These are phyloP conservation scores for Thalassoma bifasciatum DNA, from an alignment of 2,113 vertebrate genomes.

Conservation along the genomic window DNA sequence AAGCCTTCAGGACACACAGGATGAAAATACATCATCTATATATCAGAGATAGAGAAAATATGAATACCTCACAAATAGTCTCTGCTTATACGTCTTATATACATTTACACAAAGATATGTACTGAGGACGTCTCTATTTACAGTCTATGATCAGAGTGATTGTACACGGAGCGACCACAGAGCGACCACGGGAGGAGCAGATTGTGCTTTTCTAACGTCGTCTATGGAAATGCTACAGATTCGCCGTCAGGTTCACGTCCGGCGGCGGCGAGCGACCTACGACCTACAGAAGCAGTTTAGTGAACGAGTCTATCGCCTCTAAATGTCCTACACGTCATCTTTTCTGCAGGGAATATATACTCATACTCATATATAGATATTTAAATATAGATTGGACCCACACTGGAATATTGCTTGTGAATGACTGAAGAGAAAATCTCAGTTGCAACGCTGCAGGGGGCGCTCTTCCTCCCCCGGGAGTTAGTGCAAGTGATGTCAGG, in stretches of 20 bases:
- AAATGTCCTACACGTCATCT: slow-evolving; percentile 40
- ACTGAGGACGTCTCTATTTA: slow-evolving; percentile 84
- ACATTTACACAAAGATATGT: slow-evolving; percentile 85
- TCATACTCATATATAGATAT: not conserved
- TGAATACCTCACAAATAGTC: slow-evolving; percentile 84
- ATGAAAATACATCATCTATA: slow-evolving; percentile 80
- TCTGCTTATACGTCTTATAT: slow-evolving; percentile 83
- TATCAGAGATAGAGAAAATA: slow-evolving; percentile 85
- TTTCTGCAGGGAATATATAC: slow-evolving; percentile 16
- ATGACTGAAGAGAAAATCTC: slow-evolving; percentile 65
- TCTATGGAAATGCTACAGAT: slow-evolving; percentile 69
- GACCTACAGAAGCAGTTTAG: too few relatives aligned
- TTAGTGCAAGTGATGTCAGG: slow-evolving; percentile 76
- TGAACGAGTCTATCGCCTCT: too few relatives aligned
- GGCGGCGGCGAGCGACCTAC: too few relatives aligned
- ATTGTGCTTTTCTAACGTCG: slow-evolving; percentile 81
- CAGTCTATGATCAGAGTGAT: slow-evolving; percentile 80
- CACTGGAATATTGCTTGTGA: slow-evolving; percentile 75
- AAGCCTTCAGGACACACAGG: slow-evolving; percentile 65
- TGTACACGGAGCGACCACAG: slow-evolving; percentile 73
- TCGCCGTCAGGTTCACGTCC: slow-evolving; percentile 55
- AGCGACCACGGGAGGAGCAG: too few relatives aligned
- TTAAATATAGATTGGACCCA: slow-evolving; percentile 61
- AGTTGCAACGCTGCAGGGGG: slow-evolving; percentile 41
- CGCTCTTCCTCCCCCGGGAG: slow-evolving; percentile 28